phyloP scores from a whole-genome alignment of 2,888 invertebrate species.

The Pheosia gnoma region DNA sequence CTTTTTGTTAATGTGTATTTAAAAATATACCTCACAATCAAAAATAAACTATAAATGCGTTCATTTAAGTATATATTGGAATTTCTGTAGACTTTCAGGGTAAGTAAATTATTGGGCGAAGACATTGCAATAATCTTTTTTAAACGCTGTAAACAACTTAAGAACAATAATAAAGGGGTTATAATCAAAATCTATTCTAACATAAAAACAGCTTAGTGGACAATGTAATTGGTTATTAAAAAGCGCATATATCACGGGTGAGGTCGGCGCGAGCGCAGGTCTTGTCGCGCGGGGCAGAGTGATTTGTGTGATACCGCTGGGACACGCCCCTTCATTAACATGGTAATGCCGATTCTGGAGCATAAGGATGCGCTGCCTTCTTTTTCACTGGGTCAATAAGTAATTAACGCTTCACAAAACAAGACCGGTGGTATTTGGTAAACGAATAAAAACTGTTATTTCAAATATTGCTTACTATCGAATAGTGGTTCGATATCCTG shows the following conservation, averaged over 20 bases:
- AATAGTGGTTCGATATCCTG: too few species aligned
- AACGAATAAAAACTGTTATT: neutral
- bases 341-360: constrained; percentile 74
- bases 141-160: neutral
- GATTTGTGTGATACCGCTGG: constrained; percentile 61
- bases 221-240: constrained; percentile 80
- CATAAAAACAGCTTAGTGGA: constrained; percentile 39
- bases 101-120: too few species aligned
- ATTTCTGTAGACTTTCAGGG: too few species aligned
- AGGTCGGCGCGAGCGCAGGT: constrained; percentile 29
- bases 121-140: too few species aligned
- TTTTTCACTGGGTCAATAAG: constrained; percentile 32
- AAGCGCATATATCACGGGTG: constrained; percentile 71
- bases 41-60: neutral
- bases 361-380: constrained; percentile 46
- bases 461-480: neutral
- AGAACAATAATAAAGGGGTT: neutral
- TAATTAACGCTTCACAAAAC: constrained; percentile 15
- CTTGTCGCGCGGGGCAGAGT: constrained; percentile 60
- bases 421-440: constrained; percentile 2
- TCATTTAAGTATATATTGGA: neutral
- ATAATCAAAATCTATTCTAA: neutral
- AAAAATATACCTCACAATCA: neutral
- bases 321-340: constrained; percentile 80
- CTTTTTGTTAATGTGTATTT: constrained; percentile 2